Conservation (phyloP, 2,888 invertebrate genomes). For the Drosophila niveifrons region DNA sequence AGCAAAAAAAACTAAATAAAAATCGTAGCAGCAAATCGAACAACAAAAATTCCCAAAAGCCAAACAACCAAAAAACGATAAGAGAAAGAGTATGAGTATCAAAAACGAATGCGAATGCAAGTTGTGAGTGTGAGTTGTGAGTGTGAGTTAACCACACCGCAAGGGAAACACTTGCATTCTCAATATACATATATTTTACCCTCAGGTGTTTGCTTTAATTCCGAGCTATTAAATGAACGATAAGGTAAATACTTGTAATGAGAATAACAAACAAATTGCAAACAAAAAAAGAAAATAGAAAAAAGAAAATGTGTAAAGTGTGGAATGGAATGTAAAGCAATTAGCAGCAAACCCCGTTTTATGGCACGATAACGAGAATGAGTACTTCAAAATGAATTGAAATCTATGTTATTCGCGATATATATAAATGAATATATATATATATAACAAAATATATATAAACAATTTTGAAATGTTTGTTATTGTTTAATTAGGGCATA, state of each 20-base stretch:
- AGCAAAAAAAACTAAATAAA: neutral
- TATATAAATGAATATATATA: conserved; percentile 1
- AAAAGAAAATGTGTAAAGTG: conserved; percentile 1
- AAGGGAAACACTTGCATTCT: conserved; percentile 21
- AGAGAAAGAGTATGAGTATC: neutral
- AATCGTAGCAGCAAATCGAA: neutral
- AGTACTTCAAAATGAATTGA: conserved; percentile 7
- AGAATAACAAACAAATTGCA: conserved; percentile 14
- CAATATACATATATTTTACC: conserved; percentile 10
- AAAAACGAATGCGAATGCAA: neutral
- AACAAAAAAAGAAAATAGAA: conserved; percentile 6
- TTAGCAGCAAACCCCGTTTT: conserved; percentile 27
- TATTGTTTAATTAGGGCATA: conserved; percentile 43
- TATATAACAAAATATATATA: neutral
- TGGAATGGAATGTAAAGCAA: conserved; percentile 37
- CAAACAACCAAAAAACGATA: neutral
- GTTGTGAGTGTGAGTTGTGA: neutral
- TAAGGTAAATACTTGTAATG: conserved; percentile 9
- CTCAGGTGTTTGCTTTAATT: conserved; percentile 37
- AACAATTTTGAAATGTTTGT: conserved; percentile 39
- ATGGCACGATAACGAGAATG: conserved; percentile 5
- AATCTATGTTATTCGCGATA: conserved; percentile 29
- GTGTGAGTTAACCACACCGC: neutral
- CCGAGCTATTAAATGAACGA: conserved; percentile 12
- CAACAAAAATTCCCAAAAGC: neutral